Conservation (phyloP, 2,888 invertebrate species). For the Leucania comma region DNA sequence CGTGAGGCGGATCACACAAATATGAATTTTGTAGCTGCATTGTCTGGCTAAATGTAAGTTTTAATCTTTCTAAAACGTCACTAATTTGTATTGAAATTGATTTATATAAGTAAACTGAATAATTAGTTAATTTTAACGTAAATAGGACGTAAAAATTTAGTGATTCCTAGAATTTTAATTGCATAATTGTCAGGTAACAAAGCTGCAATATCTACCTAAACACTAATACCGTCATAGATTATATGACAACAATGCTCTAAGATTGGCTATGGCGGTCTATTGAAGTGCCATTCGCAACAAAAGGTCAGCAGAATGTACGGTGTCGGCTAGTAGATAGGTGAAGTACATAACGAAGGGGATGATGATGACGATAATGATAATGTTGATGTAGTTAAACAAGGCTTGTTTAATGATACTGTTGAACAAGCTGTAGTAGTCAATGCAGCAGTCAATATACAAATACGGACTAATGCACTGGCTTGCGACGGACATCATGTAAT, state of each 20-base stretch:
- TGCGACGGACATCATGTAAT: slow-evolving; percentile 24
- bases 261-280: slow-evolving; percentile 18
- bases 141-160: not conserved
- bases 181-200: not conserved
- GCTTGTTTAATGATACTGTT: slow-evolving; percentile 1
- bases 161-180: not conserved
- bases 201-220: slow-evolving; percentile 1
- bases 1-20: slow-evolving; percentile 41
- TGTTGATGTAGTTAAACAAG: not conserved
- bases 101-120: slow-evolving; percentile 17
- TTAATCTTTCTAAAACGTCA: slow-evolving; percentile 47
- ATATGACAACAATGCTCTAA: slow-evolving; percentile 23
- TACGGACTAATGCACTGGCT: slow-evolving; percentile 13
- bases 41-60: slow-evolving; percentile 28
- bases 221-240: slow-evolving; percentile 25
- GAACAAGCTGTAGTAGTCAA: slow-evolving; percentile 3
- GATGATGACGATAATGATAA: not conserved
- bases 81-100: slow-evolving; percentile 36
- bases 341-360: not conserved
- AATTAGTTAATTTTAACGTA: not conserved
- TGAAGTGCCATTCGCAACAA: slow-evolving; percentile 26
- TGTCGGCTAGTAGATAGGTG: not conserved
- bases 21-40: slow-evolving; percentile 37
- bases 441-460: slow-evolving; percentile 28
- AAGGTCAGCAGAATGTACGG: slow-evolving; percentile 10